Conservation (phyloP, 2,888 invertebrate genomes). For the Aphidoletes aphidimyza region DNA sequence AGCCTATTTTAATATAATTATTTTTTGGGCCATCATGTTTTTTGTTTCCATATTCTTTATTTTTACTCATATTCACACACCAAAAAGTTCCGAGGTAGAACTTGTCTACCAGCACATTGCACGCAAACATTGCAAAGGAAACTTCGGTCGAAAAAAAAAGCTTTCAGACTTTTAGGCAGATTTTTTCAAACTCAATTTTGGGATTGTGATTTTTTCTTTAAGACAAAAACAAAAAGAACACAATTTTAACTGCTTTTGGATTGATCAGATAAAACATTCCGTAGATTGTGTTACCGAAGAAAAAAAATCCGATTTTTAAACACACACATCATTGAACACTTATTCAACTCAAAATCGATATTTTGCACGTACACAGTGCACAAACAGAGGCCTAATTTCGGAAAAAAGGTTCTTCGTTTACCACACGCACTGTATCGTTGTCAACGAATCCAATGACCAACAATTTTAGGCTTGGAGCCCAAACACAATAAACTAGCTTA, state of each 20-base stretch:
- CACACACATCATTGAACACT: too few species aligned
- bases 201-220: too few species aligned
- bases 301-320: too few species aligned
- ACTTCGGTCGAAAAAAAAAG: neutral
- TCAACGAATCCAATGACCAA: neutral
- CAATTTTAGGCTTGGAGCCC: neutral
- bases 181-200: slow-evolving; percentile 10
- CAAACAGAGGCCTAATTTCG: neutral
- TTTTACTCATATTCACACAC: too few species aligned
- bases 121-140: too few species aligned
- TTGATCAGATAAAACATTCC: too few species aligned
- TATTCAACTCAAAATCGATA: slow-evolving; percentile 51
- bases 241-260: neutral
- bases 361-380: too few species aligned
- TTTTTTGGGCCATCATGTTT: neutral
- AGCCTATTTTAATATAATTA: slow-evolving; percentile 5
- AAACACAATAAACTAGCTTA: neutral
- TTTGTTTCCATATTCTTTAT: neutral
- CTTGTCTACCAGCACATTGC: too few species aligned
- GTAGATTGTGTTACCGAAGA: too few species aligned
- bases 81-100: too few species aligned
- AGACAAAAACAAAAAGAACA: too few species aligned
- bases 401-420: neutral
- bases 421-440: neutral
- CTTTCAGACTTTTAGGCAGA: slow-evolving; percentile 1